A percentile compares a stretch with the other conserved stretches of the same genome.
These are phyloP conservation scores for Gibbula magus DNA, from an alignment of 2,888 invertebrate species.

Conservation along the genomic window DNA sequence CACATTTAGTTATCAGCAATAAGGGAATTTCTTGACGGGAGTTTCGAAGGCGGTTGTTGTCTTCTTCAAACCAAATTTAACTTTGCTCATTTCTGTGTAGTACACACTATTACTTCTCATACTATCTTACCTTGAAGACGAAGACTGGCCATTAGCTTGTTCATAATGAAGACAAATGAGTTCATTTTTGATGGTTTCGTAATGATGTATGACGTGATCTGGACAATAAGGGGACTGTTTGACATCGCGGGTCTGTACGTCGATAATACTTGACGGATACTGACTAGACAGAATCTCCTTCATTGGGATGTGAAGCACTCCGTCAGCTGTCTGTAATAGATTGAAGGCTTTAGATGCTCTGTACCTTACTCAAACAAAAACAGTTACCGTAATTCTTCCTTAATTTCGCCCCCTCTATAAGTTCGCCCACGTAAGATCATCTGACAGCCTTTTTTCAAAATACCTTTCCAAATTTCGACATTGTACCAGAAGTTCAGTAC, in stretches of 20 bases:
- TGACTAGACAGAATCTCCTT: slow-evolving; percentile 61
- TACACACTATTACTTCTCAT: no score
- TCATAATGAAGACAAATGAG: slow-evolving; percentile 63
- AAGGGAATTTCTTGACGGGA: no score
- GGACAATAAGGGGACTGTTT: slow-evolving; percentile 58
- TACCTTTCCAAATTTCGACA: no score
- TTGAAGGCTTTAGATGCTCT: not conserved
- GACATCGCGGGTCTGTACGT: slow-evolving; percentile 61
- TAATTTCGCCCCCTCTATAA: no score
- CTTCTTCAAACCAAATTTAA: no score
- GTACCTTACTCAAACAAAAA: no score
- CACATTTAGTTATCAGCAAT: no score
- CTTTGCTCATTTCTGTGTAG: no score
- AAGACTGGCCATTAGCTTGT: slow-evolving; percentile 47
- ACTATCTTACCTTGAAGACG: slow-evolving; percentile 47
- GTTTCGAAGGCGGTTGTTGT: no score
- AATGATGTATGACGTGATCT: slow-evolving; percentile 55
- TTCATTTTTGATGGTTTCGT: slow-evolving; percentile 61
- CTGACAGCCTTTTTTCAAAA: no score
- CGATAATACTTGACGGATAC: slow-evolving; percentile 68
- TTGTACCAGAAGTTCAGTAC: no score
- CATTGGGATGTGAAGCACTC: slow-evolving; percentile 44
- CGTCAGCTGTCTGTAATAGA: slow-evolving; percentile 45
- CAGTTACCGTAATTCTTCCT: not conserved
- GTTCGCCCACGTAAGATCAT: no score